Conservation (phyloP, 1,140 invertebrate species). For the Forficula auricularia region DNA sequence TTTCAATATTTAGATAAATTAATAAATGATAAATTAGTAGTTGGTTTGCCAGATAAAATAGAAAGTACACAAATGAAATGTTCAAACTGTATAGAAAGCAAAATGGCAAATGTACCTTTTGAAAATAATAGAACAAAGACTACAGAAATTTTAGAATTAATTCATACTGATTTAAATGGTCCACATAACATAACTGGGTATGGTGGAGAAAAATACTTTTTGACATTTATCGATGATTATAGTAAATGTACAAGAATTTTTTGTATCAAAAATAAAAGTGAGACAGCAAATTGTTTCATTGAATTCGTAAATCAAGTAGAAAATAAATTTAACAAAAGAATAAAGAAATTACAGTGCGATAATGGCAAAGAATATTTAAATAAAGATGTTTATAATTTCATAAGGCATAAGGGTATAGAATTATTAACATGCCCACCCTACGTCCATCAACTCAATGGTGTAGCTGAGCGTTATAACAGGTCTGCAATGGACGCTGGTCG, state of each 20-base stretch:
- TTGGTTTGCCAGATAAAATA: too few species aligned
- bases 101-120: too few species aligned
- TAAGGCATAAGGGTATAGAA: conserved; percentile 16
- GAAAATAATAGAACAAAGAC: too few species aligned
- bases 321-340: conserved; percentile 16
- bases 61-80: too few species aligned
- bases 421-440: too few species aligned
- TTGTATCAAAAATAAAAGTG: conserved; percentile 21
- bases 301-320: conserved; percentile 13
- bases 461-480: too few species aligned
- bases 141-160: conserved; percentile 19
- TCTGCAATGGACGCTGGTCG: too few species aligned
- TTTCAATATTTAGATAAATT: too few species aligned
- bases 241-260: conserved; percentile 21
- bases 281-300: conserved; percentile 16
- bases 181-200: conserved; percentile 19
- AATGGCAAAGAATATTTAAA: conserved; percentile 25
- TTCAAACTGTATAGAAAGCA: too few species aligned
- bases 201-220: conserved; percentile 1
- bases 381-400: conserved; percentile 14
- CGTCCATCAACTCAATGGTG: too few species aligned
- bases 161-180: conserved; percentile 23
- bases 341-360: conserved; percentile 23
- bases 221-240: conserved; percentile 20
- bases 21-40: too few species aligned